Percentiles rank a stretch among this genome's conserved stretches.
Conservation (phyloP, 1,140 invertebrate species). For the Harpegnathos saltator region DNA sequence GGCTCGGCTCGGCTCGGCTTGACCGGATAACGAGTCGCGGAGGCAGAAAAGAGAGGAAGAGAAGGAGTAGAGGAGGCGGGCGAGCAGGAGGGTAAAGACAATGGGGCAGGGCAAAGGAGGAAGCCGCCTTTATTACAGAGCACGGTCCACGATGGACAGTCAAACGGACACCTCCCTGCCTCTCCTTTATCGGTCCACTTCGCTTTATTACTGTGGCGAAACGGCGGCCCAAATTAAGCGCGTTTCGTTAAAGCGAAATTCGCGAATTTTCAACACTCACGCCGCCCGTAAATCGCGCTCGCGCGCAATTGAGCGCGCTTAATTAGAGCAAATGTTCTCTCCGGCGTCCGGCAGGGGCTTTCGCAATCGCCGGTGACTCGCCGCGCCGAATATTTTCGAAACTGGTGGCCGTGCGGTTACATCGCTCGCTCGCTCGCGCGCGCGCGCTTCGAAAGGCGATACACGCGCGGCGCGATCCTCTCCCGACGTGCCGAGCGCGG, state of each 20-base stretch:
- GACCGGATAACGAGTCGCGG: conserved; percentile 71
- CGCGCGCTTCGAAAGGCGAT: background rate
- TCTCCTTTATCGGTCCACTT: conserved; percentile 76
- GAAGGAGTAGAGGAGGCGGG: too few relatives aligned
- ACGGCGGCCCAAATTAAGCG: conserved; percentile 69
- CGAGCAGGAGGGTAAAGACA: conserved; percentile 68
- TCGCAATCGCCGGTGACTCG: conserved; percentile 43
- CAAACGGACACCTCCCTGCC: conserved; percentile 76
- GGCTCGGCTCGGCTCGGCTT: conserved; percentile 23
- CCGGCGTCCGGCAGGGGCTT: background rate
- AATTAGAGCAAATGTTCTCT: conserved; percentile 61
- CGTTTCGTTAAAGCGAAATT: conserved; percentile 71
- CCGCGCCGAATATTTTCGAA: background rate
- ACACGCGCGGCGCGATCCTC: background rate
- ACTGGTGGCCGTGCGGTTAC: too few relatives aligned
- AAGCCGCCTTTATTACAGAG: conserved; percentile 80
- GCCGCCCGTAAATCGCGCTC: conserved; percentile 58
- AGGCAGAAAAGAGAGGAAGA: conserved; percentile 28
- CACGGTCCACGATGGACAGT: conserved; percentile 75
- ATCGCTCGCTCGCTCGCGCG: too few relatives aligned
- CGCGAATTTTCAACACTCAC: conserved; percentile 64
- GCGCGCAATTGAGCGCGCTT: conserved; percentile 49
- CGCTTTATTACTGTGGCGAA: conserved; percentile 76
- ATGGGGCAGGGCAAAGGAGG: conserved; percentile 71
- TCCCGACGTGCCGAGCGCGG: background rate